phyloP scores from a whole-genome alignment of 2,113 vertebrate genomes.

The Mormoops blainvillei region DNA sequence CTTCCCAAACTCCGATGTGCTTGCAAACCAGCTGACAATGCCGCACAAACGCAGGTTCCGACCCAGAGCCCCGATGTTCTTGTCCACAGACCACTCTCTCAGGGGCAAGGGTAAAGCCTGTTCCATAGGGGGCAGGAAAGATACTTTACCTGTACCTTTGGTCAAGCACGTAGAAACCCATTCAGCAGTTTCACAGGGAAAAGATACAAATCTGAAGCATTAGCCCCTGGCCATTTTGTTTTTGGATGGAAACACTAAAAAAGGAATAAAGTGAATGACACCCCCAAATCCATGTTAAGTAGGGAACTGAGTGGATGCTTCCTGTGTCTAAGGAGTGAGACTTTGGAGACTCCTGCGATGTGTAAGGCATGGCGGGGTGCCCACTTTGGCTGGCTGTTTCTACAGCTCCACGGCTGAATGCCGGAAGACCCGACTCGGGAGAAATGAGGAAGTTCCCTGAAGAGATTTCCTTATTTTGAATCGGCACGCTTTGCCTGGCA shows the following conservation, averaged over 20 bases:
- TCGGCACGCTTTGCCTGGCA: background rate
- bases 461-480: background rate
- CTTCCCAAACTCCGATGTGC: background rate
- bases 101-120: background rate
- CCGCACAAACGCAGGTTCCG: accelerated
- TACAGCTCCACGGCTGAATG: background rate
- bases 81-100: background rate
- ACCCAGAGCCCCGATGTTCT: background rate
- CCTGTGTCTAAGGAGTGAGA: background rate
- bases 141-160: background rate
- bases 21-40: background rate
- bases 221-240: background rate
- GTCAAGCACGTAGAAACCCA: background rate
- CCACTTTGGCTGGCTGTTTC: background rate
- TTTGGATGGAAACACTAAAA: background rate
- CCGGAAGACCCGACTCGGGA: background rate
- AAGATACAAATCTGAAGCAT: background rate
- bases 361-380: background rate
- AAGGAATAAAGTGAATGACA: background rate
- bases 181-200: background rate
- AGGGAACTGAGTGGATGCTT: background rate
- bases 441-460: background rate
- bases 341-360: background rate
- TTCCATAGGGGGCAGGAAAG: accelerated
- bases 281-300: background rate